These are phyloP conservation scores for Aplochiton taeniatus DNA, from an alignment of 2,797 vertebrate species.

Conservation along the genomic window DNA sequence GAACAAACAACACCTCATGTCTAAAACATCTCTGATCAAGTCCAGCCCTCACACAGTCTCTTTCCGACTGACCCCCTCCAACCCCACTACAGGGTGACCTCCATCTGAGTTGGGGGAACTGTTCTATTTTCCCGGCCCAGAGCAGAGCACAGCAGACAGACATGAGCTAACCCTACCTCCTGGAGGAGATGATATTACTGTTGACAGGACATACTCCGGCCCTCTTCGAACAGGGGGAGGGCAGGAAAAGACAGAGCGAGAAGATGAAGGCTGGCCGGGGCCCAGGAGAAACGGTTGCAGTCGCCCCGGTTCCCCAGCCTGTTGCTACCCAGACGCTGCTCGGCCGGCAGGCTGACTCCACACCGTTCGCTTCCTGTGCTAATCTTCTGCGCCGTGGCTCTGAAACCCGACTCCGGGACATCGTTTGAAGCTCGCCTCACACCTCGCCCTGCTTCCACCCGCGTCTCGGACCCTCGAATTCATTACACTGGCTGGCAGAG, in stretches of 20 bases:
- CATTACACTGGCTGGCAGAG: no score
- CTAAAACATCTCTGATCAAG: background rate
- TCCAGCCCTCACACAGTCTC: no score
- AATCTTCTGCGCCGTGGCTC: constrained; percentile 60
- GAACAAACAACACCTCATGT: background rate
- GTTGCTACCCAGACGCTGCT: constrained; percentile 47
- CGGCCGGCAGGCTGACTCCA: constrained; percentile 58
- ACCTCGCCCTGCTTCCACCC: constrained; percentile 47
- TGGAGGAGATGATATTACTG: constrained; percentile 38
- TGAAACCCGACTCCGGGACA: constrained; percentile 60
- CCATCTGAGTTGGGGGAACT: constrained; percentile 19
- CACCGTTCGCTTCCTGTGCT: constrained; percentile 70
- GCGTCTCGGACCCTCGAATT: constrained; percentile 6
- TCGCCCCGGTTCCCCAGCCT: constrained; percentile 12
- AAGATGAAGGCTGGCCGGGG: background rate
- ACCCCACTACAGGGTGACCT: background rate
- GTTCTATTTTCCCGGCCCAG: constrained; percentile 6
- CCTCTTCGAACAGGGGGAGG: constrained; percentile 3
- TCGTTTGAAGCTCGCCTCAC: constrained; percentile 45
- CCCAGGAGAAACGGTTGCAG: background rate
- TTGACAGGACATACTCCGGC: constrained; percentile 29
- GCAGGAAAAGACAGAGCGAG: background rate
- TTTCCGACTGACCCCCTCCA: no score
- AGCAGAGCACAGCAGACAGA: constrained; percentile 17
- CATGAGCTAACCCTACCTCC: constrained; percentile 12